phyloP scores from a whole-genome alignment of 1,140 invertebrate genomes.

The Semibalanus balanoides region DNA sequence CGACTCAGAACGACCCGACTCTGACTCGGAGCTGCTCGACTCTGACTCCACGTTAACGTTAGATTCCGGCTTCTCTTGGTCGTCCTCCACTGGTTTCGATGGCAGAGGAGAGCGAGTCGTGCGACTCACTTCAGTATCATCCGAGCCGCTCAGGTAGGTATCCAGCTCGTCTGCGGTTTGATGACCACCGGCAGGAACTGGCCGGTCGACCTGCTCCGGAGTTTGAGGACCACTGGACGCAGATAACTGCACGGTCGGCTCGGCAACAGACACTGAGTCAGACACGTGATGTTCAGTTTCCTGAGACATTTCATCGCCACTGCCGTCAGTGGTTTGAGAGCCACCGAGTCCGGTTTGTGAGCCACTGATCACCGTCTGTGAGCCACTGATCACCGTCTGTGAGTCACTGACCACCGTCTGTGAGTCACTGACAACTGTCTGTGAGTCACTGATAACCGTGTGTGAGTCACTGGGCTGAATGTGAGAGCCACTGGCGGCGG shows the following conservation, averaged over 20 bases:
- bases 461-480: too few species aligned
- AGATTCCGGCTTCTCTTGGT: too few species aligned
- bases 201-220: too few species aligned
- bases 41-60: too few species aligned
- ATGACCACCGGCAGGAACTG: not conserved
- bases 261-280: too few species aligned
- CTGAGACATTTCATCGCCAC: not conserved
- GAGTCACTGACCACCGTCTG: not conserved
- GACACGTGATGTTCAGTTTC: not conserved
- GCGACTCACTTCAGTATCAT: too few species aligned
- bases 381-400: not conserved
- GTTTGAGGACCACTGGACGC: not conserved
- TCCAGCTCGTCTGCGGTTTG: not conserved
- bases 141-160: too few species aligned
- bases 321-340: too few species aligned
- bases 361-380: not conserved
- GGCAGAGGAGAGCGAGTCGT: too few species aligned
- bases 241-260: not conserved
- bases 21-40: too few species aligned
- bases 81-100: not conserved
- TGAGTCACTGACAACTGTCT: not conserved
- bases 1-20: too few species aligned
- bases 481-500: not conserved
- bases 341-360: not conserved
- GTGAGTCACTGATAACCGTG: too few species aligned